Evolutionary conservation across 2,797 vertebrate species (phyloP).

Genomic region (Mico argentatus): DNA sequence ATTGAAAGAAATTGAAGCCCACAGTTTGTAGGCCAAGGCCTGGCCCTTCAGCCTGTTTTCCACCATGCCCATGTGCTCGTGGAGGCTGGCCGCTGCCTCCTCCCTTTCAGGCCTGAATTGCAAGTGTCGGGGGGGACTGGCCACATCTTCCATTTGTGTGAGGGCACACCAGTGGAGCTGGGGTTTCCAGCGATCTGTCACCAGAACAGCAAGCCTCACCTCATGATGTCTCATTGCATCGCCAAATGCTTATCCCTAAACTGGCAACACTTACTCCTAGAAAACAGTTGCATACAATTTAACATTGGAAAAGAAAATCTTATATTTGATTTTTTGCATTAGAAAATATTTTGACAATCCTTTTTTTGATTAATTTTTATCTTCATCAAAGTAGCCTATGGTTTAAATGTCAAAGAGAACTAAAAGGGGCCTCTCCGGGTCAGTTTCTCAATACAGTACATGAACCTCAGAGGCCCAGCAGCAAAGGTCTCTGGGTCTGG

Average conservation of each 20-base stretch:
- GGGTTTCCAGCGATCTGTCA: not conserved
- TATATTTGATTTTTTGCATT: not conserved
- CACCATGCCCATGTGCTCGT: too few relatives aligned
- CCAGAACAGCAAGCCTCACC: not conserved
- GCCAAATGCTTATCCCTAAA: not conserved
- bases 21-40: not conserved
- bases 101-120: not conserved
- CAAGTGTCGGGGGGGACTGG: not conserved
- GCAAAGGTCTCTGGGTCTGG: not conserved
- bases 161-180: not conserved
- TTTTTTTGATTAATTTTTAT: slow-evolving; percentile 4
- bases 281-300: not conserved
- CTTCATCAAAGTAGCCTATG: not conserved
- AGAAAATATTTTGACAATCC: not conserved
- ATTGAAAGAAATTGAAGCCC: not conserved
- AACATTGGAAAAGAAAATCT: not conserved
- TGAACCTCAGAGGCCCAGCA: not conserved
- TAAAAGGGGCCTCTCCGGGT: not conserved
- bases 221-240: not conserved
- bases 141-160: not conserved
- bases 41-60: not conserved
- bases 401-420: not conserved
- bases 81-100: too few relatives aligned
- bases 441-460: not conserved
- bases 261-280: not conserved